phyloP scores from a whole-genome alignment of 2,113 vertebrate species.

The Cryptomyrus ogoouensis region DNA sequence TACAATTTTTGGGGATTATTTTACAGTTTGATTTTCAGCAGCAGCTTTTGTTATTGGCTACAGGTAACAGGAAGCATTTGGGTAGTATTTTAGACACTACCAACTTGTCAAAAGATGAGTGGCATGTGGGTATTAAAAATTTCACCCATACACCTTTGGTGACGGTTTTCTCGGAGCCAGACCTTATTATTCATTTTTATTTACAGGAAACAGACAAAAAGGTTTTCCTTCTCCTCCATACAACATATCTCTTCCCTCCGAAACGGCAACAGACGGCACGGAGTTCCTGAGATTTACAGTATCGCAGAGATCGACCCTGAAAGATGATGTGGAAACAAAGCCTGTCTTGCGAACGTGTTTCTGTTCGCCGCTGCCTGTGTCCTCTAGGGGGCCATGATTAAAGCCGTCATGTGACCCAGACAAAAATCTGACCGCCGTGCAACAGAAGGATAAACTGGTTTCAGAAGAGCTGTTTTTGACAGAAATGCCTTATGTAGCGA shows the following conservation, averaged over 20 bases:
- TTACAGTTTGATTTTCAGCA: not conserved
- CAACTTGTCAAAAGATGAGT: not conserved
- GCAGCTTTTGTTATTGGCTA: not conserved
- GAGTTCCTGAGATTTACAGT: slow-evolving; percentile 22
- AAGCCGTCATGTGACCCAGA: not conserved
- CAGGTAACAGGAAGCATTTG: not conserved
- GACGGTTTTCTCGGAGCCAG: not conserved
- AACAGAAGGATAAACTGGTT: not conserved
- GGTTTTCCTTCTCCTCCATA: not conserved
- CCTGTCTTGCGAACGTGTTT: not conserved
- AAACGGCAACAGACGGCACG: not conserved
- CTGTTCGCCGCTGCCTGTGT: not conserved
- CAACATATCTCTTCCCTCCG: not conserved
- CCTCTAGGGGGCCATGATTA: not conserved
- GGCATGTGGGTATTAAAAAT: not conserved
- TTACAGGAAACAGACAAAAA: not conserved
- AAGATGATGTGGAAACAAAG: not conserved
- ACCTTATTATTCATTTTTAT: not conserved
- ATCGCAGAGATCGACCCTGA: slow-evolving; percentile 22
- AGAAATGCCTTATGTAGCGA: not conserved
- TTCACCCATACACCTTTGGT: not conserved
- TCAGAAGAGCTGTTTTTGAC: not conserved
- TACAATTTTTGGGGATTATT: not conserved
- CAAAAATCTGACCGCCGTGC: not conserved
- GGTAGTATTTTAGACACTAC: not conserved